These are phyloP conservation scores for Paramormyrops hopkinsi DNA, from an alignment of 2,797 vertebrate species.

Conservation along the genomic window DNA sequence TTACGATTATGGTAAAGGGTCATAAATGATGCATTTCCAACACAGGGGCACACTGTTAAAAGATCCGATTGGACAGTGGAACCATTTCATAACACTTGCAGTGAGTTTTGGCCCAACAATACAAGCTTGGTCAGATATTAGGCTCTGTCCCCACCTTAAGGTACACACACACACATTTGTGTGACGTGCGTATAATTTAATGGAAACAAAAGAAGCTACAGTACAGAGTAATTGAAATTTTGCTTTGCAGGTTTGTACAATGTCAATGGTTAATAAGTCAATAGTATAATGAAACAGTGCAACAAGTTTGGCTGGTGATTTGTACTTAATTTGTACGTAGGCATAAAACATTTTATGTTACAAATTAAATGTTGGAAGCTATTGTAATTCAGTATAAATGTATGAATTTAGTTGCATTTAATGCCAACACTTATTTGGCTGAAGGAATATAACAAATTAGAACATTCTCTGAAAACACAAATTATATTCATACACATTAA, in stretches of 20 bases:
- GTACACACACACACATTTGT: background rate
- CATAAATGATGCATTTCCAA: background rate
- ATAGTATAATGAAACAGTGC: background rate
- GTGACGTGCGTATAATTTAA: background rate
- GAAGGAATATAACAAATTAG: conserved; percentile 45
- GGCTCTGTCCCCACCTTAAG: background rate
- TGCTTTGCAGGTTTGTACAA: background rate
- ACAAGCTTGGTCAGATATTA: background rate
- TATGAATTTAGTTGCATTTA: conserved; percentile 65
- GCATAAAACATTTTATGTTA: conserved; percentile 49
- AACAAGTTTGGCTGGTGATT: conserved; percentile 16
- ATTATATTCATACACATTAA: conserved; percentile 58
- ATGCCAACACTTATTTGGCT: conserved; percentile 56
- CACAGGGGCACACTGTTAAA: background rate
- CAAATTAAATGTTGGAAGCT: conserved; percentile 55
- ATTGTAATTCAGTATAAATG: conserved; percentile 57
- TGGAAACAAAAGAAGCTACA: background rate
- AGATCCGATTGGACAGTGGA: background rate
- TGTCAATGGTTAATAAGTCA: background rate
- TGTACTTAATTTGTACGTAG: conserved; percentile 41
- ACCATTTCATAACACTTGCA: background rate
- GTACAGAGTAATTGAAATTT: background rate
- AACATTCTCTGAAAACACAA: conserved; percentile 59
- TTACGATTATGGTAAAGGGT: background rate
- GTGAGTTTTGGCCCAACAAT: background rate